Evolutionary conservation across 37 sponge, comb jelly and placozoan genomes (phyloP).

Genomic region (Chondrilla cf. caribensis): DNA sequence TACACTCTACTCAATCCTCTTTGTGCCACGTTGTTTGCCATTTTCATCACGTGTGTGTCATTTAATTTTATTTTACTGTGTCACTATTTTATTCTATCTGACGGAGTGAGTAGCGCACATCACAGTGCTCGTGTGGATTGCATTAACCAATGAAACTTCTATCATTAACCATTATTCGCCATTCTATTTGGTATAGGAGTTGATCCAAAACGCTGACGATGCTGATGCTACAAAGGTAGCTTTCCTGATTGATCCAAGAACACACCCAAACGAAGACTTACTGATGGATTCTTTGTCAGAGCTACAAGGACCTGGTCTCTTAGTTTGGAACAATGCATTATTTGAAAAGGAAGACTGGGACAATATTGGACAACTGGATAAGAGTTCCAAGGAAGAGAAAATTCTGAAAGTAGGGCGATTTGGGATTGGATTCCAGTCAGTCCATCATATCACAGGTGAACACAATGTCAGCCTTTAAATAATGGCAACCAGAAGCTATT

Average conservation of each 20-base stretch:
- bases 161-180: too few species aligned
- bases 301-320: conserved; percentile 76
- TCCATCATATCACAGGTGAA: conserved; percentile 83
- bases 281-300: conserved; percentile 17
- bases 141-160: too few species aligned
- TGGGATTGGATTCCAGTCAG: conserved; percentile 83
- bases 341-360: conserved; percentile 74
- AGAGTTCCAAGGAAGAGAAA: conserved; percentile 65
- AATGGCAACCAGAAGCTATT: too few species aligned
- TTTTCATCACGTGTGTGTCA: too few species aligned
- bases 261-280: conserved; percentile 32
- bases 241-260: conserved; percentile 59
- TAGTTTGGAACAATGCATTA: conserved; percentile 62
- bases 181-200: conserved; percentile 50
- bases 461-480: too few species aligned
- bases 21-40: too few species aligned
- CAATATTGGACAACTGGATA: conserved; percentile 46
- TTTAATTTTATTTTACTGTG: too few species aligned
- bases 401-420: conserved; percentile 79
- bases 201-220: conserved; percentile 86
- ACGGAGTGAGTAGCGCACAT: too few species aligned
- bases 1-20: too few species aligned
- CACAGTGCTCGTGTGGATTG: too few species aligned
- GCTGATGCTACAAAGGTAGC: conserved; percentile 61
- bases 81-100: too few species aligned